Conservation (phyloP, 2,113 vertebrate species). For the Deroptyus accipitrinus region DNA sequence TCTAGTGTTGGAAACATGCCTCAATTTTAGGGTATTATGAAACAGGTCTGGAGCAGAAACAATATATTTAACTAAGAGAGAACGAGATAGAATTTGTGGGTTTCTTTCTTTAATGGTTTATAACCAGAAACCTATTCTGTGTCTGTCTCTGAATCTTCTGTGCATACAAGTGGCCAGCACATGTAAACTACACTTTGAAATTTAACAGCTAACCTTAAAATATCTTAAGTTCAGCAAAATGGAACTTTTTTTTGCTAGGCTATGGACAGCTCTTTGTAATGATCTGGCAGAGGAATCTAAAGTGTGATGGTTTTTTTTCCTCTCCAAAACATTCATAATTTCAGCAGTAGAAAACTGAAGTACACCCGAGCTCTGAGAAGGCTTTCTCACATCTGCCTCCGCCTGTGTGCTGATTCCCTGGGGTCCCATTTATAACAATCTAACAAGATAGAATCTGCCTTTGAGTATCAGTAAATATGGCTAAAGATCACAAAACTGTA, state of each 20-base stretch:
- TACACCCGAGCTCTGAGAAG: conserved; percentile 48
- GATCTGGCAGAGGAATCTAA: conserved; percentile 52
- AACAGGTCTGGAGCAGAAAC: conserved; percentile 60
- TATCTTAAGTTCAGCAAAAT: conserved; percentile 29
- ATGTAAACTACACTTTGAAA: conserved; percentile 44
- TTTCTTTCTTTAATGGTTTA: conserved; percentile 47
- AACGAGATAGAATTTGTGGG: conserved; percentile 14
- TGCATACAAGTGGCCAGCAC: conserved; percentile 22
- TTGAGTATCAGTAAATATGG: conserved; percentile 82
- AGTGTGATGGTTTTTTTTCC: not conserved
- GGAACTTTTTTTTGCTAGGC: not conserved
- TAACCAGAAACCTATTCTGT: conserved; percentile 30
- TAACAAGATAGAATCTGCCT: conserved; percentile 83
- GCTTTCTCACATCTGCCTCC: conserved; percentile 71
- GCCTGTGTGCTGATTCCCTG: conserved; percentile 70
- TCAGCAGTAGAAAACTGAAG: conserved; percentile 59
- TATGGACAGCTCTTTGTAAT: conserved; percentile 17
- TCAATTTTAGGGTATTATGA: conserved; percentile 63
- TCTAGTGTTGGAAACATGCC: conserved; percentile 11
- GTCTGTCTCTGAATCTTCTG: conserved; percentile 16
- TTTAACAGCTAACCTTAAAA: conserved; percentile 58
- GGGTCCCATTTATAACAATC: conserved; percentile 78
- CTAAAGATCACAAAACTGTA: conserved; percentile 78
- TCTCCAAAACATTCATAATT: conserved; percentile 54
- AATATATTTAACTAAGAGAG: conserved; percentile 25